A percentile compares a stretch with the other conserved stretches of the same genome.
Evolutionary conservation across 2,113 vertebrate genomes (phyloP).

Genomic region (Notechis scutatus): DNA sequence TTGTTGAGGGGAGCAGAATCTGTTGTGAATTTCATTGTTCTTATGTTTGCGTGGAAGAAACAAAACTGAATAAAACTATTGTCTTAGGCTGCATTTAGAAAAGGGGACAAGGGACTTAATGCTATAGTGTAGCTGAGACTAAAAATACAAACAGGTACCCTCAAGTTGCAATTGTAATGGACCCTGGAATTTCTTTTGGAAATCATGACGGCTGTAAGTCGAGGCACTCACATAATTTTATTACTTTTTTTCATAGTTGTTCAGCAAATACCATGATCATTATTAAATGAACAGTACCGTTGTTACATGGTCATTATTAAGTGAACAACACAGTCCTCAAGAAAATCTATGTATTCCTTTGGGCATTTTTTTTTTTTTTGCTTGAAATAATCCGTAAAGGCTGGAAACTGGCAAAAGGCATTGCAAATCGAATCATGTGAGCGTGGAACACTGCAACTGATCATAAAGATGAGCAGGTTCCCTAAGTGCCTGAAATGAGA

Average conservation of each 20-base stretch:
- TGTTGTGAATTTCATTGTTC: not conserved
- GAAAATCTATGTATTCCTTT: not conserved
- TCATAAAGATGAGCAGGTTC: not conserved
- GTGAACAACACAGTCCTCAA: not conserved
- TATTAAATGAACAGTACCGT: too few species aligned
- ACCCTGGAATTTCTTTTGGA: not conserved
- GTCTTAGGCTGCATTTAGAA: not conserved
- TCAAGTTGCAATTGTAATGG: not conserved
- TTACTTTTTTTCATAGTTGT: not conserved
- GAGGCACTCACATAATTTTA: not conserved
- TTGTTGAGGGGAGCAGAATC: not conserved
- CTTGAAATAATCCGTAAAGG: not conserved
- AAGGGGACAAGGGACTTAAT: not conserved
- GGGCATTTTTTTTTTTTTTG: not conserved
- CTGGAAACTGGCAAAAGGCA: not conserved
- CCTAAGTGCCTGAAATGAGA: not conserved
- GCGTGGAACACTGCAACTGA: not conserved
- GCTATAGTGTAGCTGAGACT: not conserved
- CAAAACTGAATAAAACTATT: not conserved
- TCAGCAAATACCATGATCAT: not conserved
- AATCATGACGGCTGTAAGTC: not conserved
- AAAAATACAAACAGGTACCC: not conserved
- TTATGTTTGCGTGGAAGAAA: not conserved
- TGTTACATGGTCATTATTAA: too few species aligned
- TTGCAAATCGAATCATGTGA: not conserved